Evolutionary conservation across 2,797 vertebrate genomes (phyloP), one percentile per base, ranked within the genome.

Genomic region (Aplochiton taeniatus): DNA sequence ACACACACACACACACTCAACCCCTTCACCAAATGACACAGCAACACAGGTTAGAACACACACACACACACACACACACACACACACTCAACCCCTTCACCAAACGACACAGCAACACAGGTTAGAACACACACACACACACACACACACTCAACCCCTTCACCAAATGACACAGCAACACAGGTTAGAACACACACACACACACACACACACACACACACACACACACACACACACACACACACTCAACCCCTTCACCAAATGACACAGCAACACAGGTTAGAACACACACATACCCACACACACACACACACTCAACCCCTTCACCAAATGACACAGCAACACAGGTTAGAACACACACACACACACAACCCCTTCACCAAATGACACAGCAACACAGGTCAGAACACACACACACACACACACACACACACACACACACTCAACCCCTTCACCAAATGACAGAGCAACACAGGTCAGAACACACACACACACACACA

Each of bases 181-280:
- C n/a, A n/a, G n/a, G n/a, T n/a, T n/a, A n/a, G n/a, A n/a, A 58
- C 12, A 47, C 14, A 42, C 14, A 41, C 47, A 17, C 20, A 51
- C 49, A 59, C 17, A 50, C 11, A 61, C 47, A 61, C 1, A 31
- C 16, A 63, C 41, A 64, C n/a, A n/a, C n/a, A 47, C 17, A 61
- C 52, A 8, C 31, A 5, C 52, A 48, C 42, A 11, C n/a, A 46
- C 58, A 11, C 42, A 45, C n/a, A 16, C 19, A 19, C 9, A 19
- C 52, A 95, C 93, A 0, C 92, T 94, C 0, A 95, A 94, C 68
- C 94, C 94, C 0, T 96, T 96, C 48, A 90, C 85, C 83, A 96
- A 96, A 76, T 88, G 93, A 13, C 94, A 94, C 81, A 94, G 93
- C 71, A 93, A 90, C 83, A 83, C 95, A 64, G 96, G 96, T 98